Evolutionary conservation across 1,140 invertebrate genomes (phyloP).

Genomic region (Drosophila mojavensis): DNA sequence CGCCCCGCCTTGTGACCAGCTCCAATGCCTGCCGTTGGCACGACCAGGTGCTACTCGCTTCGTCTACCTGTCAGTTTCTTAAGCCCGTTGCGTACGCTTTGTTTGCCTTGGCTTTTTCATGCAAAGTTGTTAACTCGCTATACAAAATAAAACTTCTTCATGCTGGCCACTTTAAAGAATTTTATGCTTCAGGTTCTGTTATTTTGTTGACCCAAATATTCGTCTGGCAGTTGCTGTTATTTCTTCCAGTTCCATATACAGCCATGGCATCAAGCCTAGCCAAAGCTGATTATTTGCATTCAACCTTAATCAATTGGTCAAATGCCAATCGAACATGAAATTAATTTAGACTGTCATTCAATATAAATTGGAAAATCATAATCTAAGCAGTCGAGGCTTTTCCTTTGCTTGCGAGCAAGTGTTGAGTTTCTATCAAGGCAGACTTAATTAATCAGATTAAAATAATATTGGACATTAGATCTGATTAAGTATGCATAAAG

Average conservation of each 20-base stretch:
- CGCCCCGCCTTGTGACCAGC: not conserved
- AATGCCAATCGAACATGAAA: not conserved
- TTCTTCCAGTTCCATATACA: slow-evolving; percentile 7
- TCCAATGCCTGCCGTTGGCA: not conserved
- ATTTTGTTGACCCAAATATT: slow-evolving; percentile 74
- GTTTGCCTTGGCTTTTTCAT: slow-evolving; percentile 72
- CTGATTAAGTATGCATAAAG: too few species aligned
- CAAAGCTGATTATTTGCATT: slow-evolving; percentile 7
- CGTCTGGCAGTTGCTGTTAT: slow-evolving; percentile 30
- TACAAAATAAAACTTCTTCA: slow-evolving; percentile 46
- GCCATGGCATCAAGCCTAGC: not conserved
- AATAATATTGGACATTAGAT: too few species aligned
- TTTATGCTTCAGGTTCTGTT: slow-evolving; percentile 70
- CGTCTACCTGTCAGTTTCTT: not conserved
- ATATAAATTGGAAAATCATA: not conserved
- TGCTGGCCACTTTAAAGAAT: slow-evolving; percentile 31
- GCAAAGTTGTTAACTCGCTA: slow-evolving; percentile 81
- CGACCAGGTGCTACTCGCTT: not conserved
- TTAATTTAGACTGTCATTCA: not conserved
- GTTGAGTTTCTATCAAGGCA: too few species aligned
- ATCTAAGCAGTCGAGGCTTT: too few species aligned
- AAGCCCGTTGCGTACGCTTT: slow-evolving; percentile 51
- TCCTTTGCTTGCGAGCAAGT: too few species aligned
- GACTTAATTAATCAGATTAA: too few species aligned
- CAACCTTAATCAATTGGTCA: not conserved